These are phyloP conservation scores for Microcebus tavaratra DNA, from an alignment of 2,113 vertebrate genomes.

Conservation along the genomic window DNA sequence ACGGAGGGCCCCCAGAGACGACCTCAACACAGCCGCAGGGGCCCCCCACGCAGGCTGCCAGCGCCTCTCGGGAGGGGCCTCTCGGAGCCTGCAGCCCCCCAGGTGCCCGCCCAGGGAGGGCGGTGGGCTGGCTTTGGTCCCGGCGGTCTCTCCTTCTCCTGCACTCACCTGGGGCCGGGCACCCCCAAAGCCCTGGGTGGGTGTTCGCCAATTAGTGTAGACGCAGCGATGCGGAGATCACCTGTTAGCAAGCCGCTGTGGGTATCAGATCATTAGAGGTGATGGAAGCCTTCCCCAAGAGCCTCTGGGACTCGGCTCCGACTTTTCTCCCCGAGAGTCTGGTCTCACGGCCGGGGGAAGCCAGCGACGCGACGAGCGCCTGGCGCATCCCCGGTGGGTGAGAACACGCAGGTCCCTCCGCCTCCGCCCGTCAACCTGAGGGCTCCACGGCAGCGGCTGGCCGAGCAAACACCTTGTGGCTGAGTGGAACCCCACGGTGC, in stretches of 20 bases:
- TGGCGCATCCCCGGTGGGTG: rapidly evolving
- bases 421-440: not conserved
- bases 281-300: not conserved
- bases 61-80: not conserved
- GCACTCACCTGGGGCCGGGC: rapidly evolving
- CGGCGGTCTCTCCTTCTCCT: not conserved
- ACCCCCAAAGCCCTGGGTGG: not conserved
- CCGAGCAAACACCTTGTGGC: not conserved
- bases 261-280: not conserved
- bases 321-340: not conserved
- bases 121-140: not conserved
- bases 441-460: not conserved
- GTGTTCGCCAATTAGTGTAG: not conserved
- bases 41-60: not conserved
- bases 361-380: not conserved
- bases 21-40: not conserved
- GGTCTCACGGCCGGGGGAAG: not conserved
- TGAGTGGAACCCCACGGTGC: too few relatives aligned
- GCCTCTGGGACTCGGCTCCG: not conserved
- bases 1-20: not conserved
- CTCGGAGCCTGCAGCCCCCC: not conserved
- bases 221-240: not conserved
- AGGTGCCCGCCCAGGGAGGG: rapidly evolving
- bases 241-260: not conserved
- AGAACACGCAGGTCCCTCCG: not conserved